phyloP scores from a whole-genome alignment of 2,888 invertebrate genomes.

The Aporophyla nigra region DNA sequence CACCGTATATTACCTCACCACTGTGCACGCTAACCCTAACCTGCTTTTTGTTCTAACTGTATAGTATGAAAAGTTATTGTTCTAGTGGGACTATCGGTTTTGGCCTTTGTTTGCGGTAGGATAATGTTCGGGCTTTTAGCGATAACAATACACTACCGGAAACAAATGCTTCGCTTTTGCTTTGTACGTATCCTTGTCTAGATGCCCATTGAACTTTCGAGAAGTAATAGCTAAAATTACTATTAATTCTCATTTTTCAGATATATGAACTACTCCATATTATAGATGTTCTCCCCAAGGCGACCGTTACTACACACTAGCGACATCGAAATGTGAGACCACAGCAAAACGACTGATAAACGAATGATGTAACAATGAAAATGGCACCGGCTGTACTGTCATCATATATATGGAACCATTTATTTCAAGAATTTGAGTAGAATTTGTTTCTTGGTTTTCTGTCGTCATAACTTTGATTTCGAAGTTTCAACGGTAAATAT shows the following conservation, averaged over 20 bases:
- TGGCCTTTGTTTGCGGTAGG: slow-evolving; percentile 18
- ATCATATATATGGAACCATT: neutral
- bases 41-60: slow-evolving; percentile 1
- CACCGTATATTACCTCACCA: neutral
- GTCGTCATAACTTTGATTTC: slow-evolving; percentile 19
- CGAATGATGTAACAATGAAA: neutral
- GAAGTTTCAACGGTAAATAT: neutral
- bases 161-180: slow-evolving; percentile 10
- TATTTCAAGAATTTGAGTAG: neutral
- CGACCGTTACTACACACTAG: neutral
- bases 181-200: slow-evolving; percentile 1
- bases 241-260: neutral
- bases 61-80: slow-evolving; percentile 3
- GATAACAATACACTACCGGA: slow-evolving; percentile 16
- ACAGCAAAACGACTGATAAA: no score
- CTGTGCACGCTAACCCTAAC: neutral
- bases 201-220: neutral
- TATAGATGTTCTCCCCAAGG: no score
- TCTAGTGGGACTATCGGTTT: neutral
- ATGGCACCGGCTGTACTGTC: no score
- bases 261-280: neutral
- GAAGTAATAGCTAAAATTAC: neutral
- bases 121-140: neutral
- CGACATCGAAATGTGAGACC: no score
- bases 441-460: neutral